phyloP scores from a whole-genome alignment of 1,140 invertebrate species.

The Archegozetes longisetosus region DNA sequence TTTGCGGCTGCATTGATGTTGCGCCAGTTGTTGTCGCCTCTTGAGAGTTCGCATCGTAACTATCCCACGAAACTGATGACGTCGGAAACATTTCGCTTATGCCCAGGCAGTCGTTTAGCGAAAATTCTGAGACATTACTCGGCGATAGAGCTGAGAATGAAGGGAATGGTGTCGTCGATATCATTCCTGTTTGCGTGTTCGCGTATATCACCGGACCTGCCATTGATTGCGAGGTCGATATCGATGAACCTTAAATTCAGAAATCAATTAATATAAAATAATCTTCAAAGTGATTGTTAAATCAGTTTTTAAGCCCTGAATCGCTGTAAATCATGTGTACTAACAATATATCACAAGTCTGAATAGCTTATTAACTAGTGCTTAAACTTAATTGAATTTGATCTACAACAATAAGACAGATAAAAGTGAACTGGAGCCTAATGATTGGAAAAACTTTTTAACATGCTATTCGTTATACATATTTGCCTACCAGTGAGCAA shows the following conservation, averaged over 20 bases:
- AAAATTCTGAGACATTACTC: not conserved
- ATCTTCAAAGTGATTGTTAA: too few species aligned
- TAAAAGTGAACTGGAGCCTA: too few species aligned
- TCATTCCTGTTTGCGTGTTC: not conserved
- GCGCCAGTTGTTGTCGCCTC: not conserved
- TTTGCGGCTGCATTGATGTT: not conserved
- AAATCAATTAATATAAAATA: too few species aligned
- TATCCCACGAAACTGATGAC: not conserved
- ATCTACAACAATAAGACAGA: too few species aligned
- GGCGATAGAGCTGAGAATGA: not conserved
- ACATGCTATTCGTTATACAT: too few species aligned
- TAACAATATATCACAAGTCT: too few species aligned
- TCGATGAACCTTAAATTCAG: not conserved
- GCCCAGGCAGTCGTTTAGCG: constrained; percentile 8
- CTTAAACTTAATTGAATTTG: too few species aligned
- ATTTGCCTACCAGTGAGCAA: not conserved
- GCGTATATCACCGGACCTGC: not conserved
- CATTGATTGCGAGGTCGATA: not conserved
- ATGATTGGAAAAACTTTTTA: too few species aligned
- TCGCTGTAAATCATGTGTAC: too few species aligned
- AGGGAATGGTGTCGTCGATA: not conserved
- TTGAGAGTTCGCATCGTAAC: not conserved
- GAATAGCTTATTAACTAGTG: too few species aligned
- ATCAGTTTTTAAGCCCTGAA: too few species aligned
- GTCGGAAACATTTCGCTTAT: constrained; percentile 9